These are phyloP conservation scores for Brachycybe producta DNA, from an alignment of 2,888 invertebrate species.

Conservation along the genomic window DNA sequence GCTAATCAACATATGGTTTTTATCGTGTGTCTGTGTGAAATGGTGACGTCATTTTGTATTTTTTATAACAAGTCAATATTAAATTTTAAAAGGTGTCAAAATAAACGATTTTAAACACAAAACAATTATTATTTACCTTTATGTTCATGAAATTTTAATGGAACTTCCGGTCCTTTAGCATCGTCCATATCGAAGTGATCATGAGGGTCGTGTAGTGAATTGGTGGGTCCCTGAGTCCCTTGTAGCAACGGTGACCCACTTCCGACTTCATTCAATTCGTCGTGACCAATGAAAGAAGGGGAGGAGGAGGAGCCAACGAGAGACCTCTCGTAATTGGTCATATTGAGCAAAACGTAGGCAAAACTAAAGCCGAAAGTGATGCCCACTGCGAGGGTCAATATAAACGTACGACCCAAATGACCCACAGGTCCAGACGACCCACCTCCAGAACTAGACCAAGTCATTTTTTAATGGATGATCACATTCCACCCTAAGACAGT, in stretches of 20 bases:
- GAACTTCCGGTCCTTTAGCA: constrained; percentile 35
- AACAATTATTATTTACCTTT: no score
- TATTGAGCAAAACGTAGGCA: constrained; percentile 52
- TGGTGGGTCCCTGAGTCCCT: constrained; percentile 15
- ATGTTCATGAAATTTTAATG: constrained; percentile 37
- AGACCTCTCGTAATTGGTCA: constrained; percentile 23
- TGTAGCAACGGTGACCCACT: no score
- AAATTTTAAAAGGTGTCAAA: no score
- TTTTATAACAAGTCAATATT: no score
- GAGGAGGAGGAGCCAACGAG: no score
- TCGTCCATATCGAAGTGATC: constrained; percentile 29
- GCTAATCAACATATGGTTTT: no score
- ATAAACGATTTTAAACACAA: no score
- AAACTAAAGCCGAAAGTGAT: constrained; percentile 62
- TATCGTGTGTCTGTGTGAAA: no score
- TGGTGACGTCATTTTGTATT: no score
- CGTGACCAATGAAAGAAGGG: constrained; percentile 1
- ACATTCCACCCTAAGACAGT: background rate
- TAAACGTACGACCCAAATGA: constrained; percentile 48
- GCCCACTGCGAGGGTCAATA: constrained; percentile 56
- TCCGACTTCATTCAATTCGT: constrained; percentile 4
- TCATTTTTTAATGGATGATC: background rate
- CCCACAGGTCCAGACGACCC: no score
- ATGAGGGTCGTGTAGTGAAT: constrained; percentile 28
- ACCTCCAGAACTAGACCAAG: background rate